phyloP scores from a whole-genome alignment of 2,888 invertebrate genomes.

The Anaspis maculata region DNA sequence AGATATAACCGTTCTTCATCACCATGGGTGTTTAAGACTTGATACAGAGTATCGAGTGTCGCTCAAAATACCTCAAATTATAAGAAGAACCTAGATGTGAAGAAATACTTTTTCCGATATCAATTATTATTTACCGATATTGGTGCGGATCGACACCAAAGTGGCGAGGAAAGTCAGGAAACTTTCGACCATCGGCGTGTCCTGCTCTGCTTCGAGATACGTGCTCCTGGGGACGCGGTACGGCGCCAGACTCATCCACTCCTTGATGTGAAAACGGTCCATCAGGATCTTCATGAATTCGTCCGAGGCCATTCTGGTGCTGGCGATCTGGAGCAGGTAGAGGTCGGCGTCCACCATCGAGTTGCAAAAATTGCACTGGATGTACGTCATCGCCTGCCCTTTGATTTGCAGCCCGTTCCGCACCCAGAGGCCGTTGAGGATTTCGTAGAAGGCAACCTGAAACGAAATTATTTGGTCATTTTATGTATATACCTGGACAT shows the following conservation, averaged over 20 bases:
- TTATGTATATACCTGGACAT: too few relatives aligned
- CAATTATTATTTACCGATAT: conserved; percentile 55
- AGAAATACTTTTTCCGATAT: conserved; percentile 1
- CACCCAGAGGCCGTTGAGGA: conserved; percentile 90
- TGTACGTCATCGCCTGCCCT: conserved; percentile 99
- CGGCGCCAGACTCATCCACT: conserved; percentile 75
- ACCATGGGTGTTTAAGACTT: too few relatives aligned
- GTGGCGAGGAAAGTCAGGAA: conserved; percentile 86
- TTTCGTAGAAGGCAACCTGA: conserved; percentile 92
- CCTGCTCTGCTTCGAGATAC: conserved; percentile 67
- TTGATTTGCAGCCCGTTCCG: conserved; percentile 95
- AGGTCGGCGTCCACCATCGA: conserved; percentile 97
- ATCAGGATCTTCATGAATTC: conserved; percentile 79
- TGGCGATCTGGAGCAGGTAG: conserved; percentile 89
- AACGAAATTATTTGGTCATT: conserved; percentile 38
- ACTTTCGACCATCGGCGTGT: conserved; percentile 86
- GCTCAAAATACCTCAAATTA: too few relatives aligned
- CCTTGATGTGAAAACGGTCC: conserved; percentile 81
- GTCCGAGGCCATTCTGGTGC: conserved; percentile 52
- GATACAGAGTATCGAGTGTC: too few relatives aligned
- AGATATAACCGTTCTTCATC: too few relatives aligned
- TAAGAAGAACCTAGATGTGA: background rate
- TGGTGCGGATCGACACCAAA: conserved; percentile 78
- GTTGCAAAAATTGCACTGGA: conserved; percentile 97
- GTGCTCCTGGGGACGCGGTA: conserved; percentile 54